Conservation (phyloP, 2,888 invertebrate species). For the Caenorhabditis plicata region DNA sequence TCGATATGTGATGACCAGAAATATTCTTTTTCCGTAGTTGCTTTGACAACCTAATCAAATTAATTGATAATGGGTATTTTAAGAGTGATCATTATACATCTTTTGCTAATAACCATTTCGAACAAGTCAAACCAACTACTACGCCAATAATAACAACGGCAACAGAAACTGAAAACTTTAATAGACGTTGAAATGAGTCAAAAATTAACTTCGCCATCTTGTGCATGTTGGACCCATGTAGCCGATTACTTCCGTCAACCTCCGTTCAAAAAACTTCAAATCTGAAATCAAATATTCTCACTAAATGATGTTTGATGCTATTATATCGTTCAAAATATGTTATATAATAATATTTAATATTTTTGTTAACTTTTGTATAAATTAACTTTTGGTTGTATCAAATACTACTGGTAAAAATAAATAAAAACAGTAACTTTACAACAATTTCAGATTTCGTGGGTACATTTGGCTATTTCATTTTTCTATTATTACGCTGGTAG, state of each 20-base stretch:
- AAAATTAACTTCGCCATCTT: constrained; percentile 74
- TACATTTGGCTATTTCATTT: no score
- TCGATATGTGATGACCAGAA: constrained; percentile 20
- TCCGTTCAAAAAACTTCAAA: constrained; percentile 93
- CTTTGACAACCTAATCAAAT: no score
- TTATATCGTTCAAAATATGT: no score
- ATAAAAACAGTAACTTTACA: no score
- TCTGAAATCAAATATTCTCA: constrained; percentile 71
- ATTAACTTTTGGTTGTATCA: no score
- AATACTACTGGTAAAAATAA: no score
- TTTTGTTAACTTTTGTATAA: no score
- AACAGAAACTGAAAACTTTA: constrained; percentile 16
- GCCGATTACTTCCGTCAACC: constrained; percentile 93
- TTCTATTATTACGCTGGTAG: no score
- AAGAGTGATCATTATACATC: neutral
- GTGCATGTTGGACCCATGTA: constrained; percentile 90
- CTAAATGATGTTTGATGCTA: no score
- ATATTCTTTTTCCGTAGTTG: no score
- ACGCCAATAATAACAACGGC: constrained; percentile 20
- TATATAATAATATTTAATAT: no score
- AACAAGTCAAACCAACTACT: constrained; percentile 19
- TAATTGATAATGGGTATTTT: neutral
- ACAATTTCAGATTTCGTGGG: no score
- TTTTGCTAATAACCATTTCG: constrained; percentile 5
- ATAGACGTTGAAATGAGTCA: neutral